Evolutionary conservation across 2,113 vertebrate genomes (phyloP), one percentile per base, ranked within the genome.

Genomic region (Hippocampus abdominalis): DNA sequence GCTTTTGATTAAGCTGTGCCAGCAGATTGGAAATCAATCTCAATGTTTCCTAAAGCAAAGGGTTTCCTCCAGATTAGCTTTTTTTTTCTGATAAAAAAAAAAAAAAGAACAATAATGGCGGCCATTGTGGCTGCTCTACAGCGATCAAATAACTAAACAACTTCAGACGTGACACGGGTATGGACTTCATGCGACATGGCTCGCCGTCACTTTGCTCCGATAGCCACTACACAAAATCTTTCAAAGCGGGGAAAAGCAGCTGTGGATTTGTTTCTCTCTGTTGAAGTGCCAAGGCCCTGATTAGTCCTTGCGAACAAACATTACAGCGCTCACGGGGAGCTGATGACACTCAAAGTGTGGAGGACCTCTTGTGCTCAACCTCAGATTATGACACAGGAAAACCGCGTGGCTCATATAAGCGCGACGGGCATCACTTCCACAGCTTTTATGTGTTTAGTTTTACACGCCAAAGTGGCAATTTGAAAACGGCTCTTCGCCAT

Each of bases 201-300:
- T 25, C 53, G 18, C 10, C 53, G 40, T 72, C 57, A 56, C 71
- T 67, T 64, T 39, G 23, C 32, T 73, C 72, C 75, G 71, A 72
- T 60, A 77, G 69, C 75, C 57, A 39, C 76, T 69, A 56, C 25
- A 71, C 49, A 7, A 64, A 71, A 63, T 72, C 46, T 75, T 46
- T 68, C 67, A 70, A 66, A 70, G 63, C 79, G 72, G 56, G 40
- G 64, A 71, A 32, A 27, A 67, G 69, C 73, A 79, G 73, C 74
- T 78, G 60, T 59, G 69, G 75, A 40, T 16, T 40, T 42, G 40
- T 63, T 71, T 44, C 15, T 69, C n/a, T 53, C 27, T 64, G 36
- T 80, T 70, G 51, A 63, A 70, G 56, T 74, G 70, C 29, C 62
- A 71, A 21, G 57, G 40, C 57, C 61, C 53, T 61, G 42, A 85